Percentiles rank a stretch among this genome's conserved stretches.
Evolutionary conservation across 2,113 vertebrate genomes (phyloP).

Genomic region (Labrus mixtus): DNA sequence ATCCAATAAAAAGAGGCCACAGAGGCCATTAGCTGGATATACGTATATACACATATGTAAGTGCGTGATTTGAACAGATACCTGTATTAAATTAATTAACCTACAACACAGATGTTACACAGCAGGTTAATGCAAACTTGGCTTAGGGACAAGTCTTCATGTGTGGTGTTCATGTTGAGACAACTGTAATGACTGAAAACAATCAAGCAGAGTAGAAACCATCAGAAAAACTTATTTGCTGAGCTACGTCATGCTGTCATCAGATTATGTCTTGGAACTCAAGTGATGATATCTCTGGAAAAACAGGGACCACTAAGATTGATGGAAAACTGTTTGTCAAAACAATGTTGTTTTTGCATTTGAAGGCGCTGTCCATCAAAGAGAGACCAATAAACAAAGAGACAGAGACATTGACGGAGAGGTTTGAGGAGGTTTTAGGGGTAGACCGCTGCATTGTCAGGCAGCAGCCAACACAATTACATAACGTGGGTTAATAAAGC

Average conservation of each 20-base stretch:
- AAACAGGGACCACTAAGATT: not conserved
- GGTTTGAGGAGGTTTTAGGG: constrained; percentile 51
- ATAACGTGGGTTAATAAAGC: constrained; percentile 69
- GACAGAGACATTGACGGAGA: constrained; percentile 20
- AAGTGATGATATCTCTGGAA: not conserved
- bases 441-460: constrained; percentile 57
- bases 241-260: not conserved
- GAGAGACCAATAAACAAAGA: constrained; percentile 20
- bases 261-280: not conserved
- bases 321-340: not conserved
- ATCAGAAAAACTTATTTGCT: not conserved
- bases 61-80: too few relatives aligned
- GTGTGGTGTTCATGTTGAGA: not conserved
- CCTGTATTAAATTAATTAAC: too few relatives aligned
- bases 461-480: constrained; percentile 49
- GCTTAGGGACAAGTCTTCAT: not conserved
- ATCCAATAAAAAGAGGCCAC: too few relatives aligned
- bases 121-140: not conserved
- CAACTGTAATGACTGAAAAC: not conserved
- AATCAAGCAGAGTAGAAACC: not conserved
- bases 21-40: too few relatives aligned
- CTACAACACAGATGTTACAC: too few relatives aligned
- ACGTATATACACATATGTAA: too few relatives aligned
- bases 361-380: constrained; percentile 13
- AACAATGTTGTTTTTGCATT: not conserved